Conservation (phyloP, 2,113 vertebrate genomes). For the Ailurus styani region DNA sequence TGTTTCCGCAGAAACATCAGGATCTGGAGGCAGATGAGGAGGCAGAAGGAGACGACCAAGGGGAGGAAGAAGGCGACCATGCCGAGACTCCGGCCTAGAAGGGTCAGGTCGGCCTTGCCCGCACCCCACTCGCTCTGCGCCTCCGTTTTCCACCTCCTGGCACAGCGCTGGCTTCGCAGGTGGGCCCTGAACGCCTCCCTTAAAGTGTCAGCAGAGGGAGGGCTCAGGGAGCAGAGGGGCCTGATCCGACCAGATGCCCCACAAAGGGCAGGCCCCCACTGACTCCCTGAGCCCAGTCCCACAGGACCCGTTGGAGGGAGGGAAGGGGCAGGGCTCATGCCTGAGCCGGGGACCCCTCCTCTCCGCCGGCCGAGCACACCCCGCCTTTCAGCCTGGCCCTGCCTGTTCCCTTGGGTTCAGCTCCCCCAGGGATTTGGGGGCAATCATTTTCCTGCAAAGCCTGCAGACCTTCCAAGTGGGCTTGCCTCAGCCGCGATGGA, state of each 20-base stretch:
- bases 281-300: neutral
- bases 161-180: neutral
- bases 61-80: accelerated
- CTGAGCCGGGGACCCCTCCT: neutral
- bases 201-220: neutral
- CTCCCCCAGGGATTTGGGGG: accelerated
- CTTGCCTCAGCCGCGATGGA: accelerated
- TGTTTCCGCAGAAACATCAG: accelerated
- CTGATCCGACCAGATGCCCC: neutral
- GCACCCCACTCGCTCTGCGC: accelerated
- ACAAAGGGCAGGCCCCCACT: neutral
- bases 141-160: neutral
- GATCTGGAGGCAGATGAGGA: accelerated
- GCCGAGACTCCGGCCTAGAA: neutral
- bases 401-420: accelerated
- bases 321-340: neutral
- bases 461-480: accelerated
- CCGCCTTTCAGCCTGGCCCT: neutral
- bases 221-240: neutral
- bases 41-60: accelerated
- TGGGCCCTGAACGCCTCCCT: neutral
- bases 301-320: too few relatives aligned
- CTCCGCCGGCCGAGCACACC: neutral
- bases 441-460: accelerated
- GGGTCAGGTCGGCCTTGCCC: neutral